A percentile compares a stretch with the other conserved stretches of the same genome.
Conservation (phyloP, 2,113 vertebrate species). For the Hippocampus zosterae region DNA sequence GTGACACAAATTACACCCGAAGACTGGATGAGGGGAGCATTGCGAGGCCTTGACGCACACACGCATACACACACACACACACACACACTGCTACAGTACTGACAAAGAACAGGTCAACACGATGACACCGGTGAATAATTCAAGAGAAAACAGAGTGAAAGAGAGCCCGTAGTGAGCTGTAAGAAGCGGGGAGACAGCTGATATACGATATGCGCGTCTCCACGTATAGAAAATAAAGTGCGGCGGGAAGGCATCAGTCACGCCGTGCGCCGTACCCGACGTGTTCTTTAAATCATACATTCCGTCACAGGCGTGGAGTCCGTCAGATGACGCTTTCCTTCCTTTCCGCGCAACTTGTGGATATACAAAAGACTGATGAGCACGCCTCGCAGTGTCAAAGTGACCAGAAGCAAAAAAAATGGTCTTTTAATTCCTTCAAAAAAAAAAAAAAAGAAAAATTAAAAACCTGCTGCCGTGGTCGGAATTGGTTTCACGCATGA, state of each 20-base stretch:
- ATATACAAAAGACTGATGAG: no score
- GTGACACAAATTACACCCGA: conserved; percentile 77
- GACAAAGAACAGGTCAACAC: conserved; percentile 77
- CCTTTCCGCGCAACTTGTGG: no score
- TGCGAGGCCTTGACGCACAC: conserved; percentile 55
- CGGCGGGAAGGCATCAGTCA: conserved; percentile 17
- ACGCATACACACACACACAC: neutral
- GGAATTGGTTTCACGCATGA: conserved; percentile 77
- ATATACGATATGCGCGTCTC: conserved; percentile 16
- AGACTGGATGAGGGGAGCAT: conserved; percentile 65
- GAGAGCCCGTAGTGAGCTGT: conserved; percentile 28
- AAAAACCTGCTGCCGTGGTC: conserved; percentile 49
- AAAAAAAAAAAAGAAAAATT: conserved; percentile 33
- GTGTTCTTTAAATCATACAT: conserved; percentile 39
- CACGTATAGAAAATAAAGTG: conserved; percentile 38
- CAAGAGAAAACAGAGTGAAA: conserved; percentile 56
- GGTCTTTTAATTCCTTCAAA: conserved; percentile 23
- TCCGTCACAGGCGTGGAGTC: conserved; percentile 29
- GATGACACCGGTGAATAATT: conserved; percentile 77
- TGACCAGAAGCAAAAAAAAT: conserved; percentile 53
- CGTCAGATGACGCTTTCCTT: conserved; percentile 14
- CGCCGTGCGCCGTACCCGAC: conserved; percentile 24
- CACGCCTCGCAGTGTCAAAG: no score
- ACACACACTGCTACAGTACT: conserved; percentile 44
- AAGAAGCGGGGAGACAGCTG: conserved; percentile 49